These are phyloP conservation scores for Lasioglossum marginatum DNA, from an alignment of 2,888 invertebrate species.

Conservation along the genomic window DNA sequence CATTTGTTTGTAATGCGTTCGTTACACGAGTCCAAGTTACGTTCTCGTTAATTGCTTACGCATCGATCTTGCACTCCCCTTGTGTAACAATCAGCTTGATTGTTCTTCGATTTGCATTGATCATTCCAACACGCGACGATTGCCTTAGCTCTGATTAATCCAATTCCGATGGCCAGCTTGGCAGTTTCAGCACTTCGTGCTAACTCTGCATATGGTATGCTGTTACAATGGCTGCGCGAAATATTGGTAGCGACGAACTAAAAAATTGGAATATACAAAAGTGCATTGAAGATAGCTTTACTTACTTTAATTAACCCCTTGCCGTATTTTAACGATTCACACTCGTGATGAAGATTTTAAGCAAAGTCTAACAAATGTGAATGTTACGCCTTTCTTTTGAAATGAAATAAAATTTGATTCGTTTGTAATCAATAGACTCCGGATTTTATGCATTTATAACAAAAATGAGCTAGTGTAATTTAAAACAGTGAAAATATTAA, in stretches of 20 bases:
- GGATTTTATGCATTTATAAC: too few species aligned
- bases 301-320: too few species aligned
- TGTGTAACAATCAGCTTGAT: constrained; percentile 17
- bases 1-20: background rate
- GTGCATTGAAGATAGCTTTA: background rate
- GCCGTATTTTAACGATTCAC: too few species aligned
- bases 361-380: too few species aligned
- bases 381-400: too few species aligned
- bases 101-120: constrained; percentile 35
- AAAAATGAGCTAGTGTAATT: too few species aligned
- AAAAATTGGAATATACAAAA: background rate
- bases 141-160: constrained; percentile 15
- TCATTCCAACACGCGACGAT: constrained; percentile 1
- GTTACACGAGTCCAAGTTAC: background rate
- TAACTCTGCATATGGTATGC: background rate
- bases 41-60: constrained; percentile 1
- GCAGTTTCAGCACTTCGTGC: constrained; percentile 5
- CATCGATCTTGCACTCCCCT: background rate
- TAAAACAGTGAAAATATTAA: too few species aligned
- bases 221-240: background rate
- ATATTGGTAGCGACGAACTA: background rate
- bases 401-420: too few species aligned
- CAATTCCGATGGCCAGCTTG: background rate
- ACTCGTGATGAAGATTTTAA: too few species aligned
- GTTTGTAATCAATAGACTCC: too few species aligned